Conservation (phyloP, 2,888 invertebrate genomes). For the Patella ulyssiponensis region DNA sequence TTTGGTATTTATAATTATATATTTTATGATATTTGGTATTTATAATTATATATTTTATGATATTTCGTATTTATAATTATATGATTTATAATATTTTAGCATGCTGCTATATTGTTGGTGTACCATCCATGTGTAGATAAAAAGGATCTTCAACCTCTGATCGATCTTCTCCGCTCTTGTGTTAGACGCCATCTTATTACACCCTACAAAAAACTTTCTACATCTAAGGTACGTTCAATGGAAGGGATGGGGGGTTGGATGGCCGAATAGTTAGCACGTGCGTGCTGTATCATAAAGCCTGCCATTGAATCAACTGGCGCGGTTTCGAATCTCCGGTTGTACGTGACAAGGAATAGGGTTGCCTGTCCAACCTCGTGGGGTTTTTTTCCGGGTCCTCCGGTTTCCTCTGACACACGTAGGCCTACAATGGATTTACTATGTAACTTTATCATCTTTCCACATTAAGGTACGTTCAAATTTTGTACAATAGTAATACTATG, state of each 20-base stretch:
- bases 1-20: too few relatives aligned
- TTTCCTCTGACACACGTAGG: too few relatives aligned
- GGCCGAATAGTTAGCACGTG: too few relatives aligned
- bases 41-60: not conserved
- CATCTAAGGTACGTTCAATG: constrained; percentile 4
- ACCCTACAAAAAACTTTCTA: constrained; percentile 13
- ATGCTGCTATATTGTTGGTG: constrained; percentile 16
- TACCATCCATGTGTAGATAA: constrained; percentile 23
- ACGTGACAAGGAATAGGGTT: too few relatives aligned
- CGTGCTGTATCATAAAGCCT: too few relatives aligned
- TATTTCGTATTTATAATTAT: not conserved
- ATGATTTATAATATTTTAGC: constrained; percentile 9
- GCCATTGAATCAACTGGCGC: too few relatives aligned
- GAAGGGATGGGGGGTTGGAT: too few relatives aligned
- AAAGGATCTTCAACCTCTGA: not conserved
- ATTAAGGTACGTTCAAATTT: not conserved
- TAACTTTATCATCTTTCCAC: not conserved
- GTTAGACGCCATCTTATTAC: constrained; percentile 23
- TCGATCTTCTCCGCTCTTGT: constrained; percentile 8
- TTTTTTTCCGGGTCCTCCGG: too few relatives aligned
- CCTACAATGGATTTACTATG: too few relatives aligned
- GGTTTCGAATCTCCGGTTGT: too few relatives aligned
- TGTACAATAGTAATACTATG: not conserved
- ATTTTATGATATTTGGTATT: too few relatives aligned
- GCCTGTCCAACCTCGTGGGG: too few relatives aligned